Evolutionary conservation across 1,140 invertebrate species (phyloP).

Genomic region (Calephelis virginiensis): DNA sequence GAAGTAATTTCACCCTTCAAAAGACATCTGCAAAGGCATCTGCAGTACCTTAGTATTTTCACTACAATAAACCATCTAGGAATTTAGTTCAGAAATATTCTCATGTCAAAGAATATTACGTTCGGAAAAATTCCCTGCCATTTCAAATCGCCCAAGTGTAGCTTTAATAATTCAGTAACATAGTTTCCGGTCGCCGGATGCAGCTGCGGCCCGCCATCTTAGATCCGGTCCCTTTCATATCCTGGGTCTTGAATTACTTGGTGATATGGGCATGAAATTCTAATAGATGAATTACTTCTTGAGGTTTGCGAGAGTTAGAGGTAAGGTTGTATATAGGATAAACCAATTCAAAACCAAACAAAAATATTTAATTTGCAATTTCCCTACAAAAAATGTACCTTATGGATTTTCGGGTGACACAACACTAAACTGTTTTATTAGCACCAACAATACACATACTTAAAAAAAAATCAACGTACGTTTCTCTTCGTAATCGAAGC

Average conservation of each 20-base stretch:
- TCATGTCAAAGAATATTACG: slow-evolving; percentile 12
- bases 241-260: slow-evolving; percentile 7
- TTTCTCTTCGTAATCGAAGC: too few species aligned
- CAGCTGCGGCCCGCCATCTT: slow-evolving; percentile 14
- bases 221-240: slow-evolving; percentile 14
- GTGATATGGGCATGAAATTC: slow-evolving; percentile 11
- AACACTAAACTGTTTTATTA: too few species aligned
- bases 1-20: too few species aligned
- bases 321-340: too few species aligned
- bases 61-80: not conserved
- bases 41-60: not conserved
- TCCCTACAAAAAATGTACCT: too few species aligned
- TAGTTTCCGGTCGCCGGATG: slow-evolving; percentile 15
- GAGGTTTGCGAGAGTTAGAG: too few species aligned
- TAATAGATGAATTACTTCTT: slow-evolving; percentile 6
- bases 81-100: slow-evolving; percentile 1
- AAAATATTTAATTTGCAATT: too few species aligned
- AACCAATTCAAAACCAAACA: too few species aligned
- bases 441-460: too few species aligned
- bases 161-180: slow-evolving; percentile 15
- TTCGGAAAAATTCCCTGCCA: slow-evolving; percentile 9
- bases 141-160: slow-evolving; percentile 5
- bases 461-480: too few species aligned
- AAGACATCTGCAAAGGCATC: too few species aligned
- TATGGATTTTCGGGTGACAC: too few species aligned